Evolutionary conservation across 2,797 vertebrate species (phyloP), one percentile per base, ranked within the genome.

Genomic region (Sebastes trivittatus): DNA sequence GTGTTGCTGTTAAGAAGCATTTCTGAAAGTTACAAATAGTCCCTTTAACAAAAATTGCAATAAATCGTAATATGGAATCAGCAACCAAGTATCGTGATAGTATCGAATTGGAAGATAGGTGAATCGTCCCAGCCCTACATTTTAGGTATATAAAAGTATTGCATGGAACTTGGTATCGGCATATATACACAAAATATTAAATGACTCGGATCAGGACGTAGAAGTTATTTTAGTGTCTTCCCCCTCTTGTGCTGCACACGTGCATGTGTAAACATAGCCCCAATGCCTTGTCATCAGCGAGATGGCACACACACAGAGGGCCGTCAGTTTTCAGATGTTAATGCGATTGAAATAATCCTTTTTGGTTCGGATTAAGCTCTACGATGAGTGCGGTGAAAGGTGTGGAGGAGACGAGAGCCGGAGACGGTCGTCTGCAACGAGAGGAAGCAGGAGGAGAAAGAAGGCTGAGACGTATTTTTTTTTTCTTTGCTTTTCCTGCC

Each of bases 281-380:
- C 29, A n/a, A 22, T 67, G 73, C 22, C 77, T 25, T n/a, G 75
- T 86, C 80, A 72, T 82, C 62, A 56, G 16, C 55, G 16, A 66
- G 66, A 68, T 65, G 65, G 81, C 78, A 52, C 22, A 54, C 22
- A 54, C 59, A 30, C 56, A 75, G 66, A 74, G 80, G 34, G 38
- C 68, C 36, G 49, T 86, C 82, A 54, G 52, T 80, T 88, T 89
- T 84, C 76, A 52, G 59, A 81, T 92, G 87, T 84, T 87, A 88
- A 91, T 87, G 85, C 52, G 60, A 87, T 81, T 76, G 49, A 82
- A 79, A 32, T 89, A 85, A 90, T 92, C 81, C 73, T 72, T 88
- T 91, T 92, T 85, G 78, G 58, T 77, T 82, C 3, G 63, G 84
- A 86, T 90, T 87, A 84, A 68, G 76, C 75, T 60, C 54, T 11